A percentile compares a stretch with the other conserved stretches of the same genome.
Conservation (phyloP, 1,140 invertebrate genomes). For the Drosophila takahashii region DNA sequence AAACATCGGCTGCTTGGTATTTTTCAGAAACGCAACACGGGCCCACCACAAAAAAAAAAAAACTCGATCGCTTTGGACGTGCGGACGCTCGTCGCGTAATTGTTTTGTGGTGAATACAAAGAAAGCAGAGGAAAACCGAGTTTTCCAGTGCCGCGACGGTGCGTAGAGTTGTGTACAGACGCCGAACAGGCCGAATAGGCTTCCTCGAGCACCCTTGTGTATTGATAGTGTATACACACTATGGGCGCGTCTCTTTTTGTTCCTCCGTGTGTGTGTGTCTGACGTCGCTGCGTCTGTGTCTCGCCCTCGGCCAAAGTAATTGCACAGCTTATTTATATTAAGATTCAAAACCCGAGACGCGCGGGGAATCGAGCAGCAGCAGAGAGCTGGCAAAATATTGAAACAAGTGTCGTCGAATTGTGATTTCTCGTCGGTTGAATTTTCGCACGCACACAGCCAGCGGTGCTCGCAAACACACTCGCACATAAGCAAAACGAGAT, state of each 20-base stretch:
- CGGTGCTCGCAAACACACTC: conserved; percentile 11
- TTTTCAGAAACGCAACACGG: too few relatives aligned
- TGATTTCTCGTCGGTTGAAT: conserved; percentile 48
- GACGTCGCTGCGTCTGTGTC: conserved; percentile 30
- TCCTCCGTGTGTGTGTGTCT: conserved; percentile 43
- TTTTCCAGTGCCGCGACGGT: conserved; percentile 4
- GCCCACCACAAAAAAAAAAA: too few relatives aligned
- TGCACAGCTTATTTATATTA: conserved; percentile 25
- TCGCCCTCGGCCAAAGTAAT: conserved; percentile 27
- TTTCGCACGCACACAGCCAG: conserved; percentile 43
- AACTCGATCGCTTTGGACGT: conserved; percentile 32
- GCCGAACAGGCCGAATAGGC: not conserved
- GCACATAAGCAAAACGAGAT: conserved; percentile 59
- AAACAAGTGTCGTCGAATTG: conserved; percentile 64
- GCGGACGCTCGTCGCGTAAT: conserved; percentile 36
- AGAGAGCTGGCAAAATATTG: conserved; percentile 47
- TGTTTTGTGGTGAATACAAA: conserved; percentile 39
- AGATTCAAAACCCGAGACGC: conserved; percentile 27
- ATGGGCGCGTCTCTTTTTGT: conserved; percentile 58
- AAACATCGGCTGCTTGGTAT: too few relatives aligned
- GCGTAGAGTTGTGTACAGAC: conserved; percentile 1
- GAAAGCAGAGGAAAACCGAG: conserved; percentile 17
- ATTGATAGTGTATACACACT: conserved; percentile 25
- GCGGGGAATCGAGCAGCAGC: conserved; percentile 28
- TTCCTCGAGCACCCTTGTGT: not conserved